Evolutionary conservation across 2,797 vertebrate species (phyloP), one percentile per base, ranked within the genome.

Genomic region (Setipinna tenuifilis): DNA sequence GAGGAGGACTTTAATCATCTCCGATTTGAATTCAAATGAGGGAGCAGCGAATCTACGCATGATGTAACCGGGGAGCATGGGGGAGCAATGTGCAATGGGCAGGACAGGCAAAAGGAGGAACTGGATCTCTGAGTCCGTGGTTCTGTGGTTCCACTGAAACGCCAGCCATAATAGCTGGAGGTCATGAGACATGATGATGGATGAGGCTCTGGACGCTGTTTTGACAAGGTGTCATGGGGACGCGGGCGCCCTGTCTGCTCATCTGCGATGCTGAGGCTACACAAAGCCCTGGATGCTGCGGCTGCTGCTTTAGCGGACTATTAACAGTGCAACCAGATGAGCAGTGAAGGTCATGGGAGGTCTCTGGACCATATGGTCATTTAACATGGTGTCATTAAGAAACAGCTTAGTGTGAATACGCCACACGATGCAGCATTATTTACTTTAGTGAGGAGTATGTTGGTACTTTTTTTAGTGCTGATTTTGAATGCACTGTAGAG

Each of bases 11-110:
- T 78, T 78, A 78, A 78, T 78, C 71, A 78, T 78, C 71, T 7
- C 19, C 35, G 31, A 78, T 78, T 78, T 78, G 71, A 44, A 78
- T 78, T 78, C 71, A 78, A 78, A 78, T 78, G 71, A 78, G 50
- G 9, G 50, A 54, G 50, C 7, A 54, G 71, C 4, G 17, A 35
- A 78, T 44, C 31, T 7, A 16, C 31, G 17, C 31, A 78, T 78
- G 71, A 78, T 78, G 71, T 78, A 78, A 78, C 35, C 35, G 5
- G 17, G 44, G 31, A 44, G 71, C 31, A 78, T 31, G 19, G 31
- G 17, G 17, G 35, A 41, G 71, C 71, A 78, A 78, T 12, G 71
- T 35, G 16, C 17, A 78, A 78, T 44, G 68, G 68, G 35, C 5
- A 65, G 61, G 0, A 9, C n/a, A 12, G 3, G 16, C 3, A 16